A percentile compares a stretch with the other conserved stretches of the same genome.
Evolutionary conservation across 2,888 invertebrate genomes (phyloP).

Genomic region (Neocrepidodera transversa): DNA sequence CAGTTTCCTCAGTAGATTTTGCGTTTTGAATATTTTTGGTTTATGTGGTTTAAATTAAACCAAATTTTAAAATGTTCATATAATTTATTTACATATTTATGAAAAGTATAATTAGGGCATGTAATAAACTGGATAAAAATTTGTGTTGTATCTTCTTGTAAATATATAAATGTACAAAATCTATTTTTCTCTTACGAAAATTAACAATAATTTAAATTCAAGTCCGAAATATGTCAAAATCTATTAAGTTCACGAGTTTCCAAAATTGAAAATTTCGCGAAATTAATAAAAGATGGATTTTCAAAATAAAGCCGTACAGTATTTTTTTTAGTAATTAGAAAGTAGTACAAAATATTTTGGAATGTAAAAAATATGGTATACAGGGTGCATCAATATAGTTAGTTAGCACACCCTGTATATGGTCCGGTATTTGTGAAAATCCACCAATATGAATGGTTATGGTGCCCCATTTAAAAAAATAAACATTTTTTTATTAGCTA

Average conservation of each 20-base stretch:
- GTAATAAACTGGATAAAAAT: constrained; percentile 33
- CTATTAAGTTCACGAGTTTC: constrained; percentile 11
- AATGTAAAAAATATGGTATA: constrained; percentile 1
- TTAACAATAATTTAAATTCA: constrained; percentile 30
- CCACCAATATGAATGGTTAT: constrained; percentile 6
- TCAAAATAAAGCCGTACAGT: neutral
- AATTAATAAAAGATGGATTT: constrained; percentile 7
- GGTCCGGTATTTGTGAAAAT: constrained; percentile 19
- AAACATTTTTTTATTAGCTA: constrained; percentile 34
- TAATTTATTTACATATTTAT: constrained; percentile 42
- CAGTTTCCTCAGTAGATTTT: too few relatives aligned
- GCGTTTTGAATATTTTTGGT: too few relatives aligned
- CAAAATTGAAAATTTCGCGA: neutral
- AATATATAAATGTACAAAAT: constrained; percentile 49
- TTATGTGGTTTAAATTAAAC: too few relatives aligned
- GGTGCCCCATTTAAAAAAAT: constrained; percentile 34
- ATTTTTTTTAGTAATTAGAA: neutral
- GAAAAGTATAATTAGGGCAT: constrained; percentile 35
- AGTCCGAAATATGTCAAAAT: constrained; percentile 4
- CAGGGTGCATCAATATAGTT: neutral
- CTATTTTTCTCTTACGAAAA: constrained; percentile 38
- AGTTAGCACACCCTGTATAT: too few relatives aligned
- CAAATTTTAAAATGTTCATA: constrained; percentile 35
- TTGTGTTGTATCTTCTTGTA: constrained; percentile 36
- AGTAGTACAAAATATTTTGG: neutral